Base-by-base conservation (phyloP, 2,797 vertebrate genomes). In the Macropodus opercularis region DNA sequence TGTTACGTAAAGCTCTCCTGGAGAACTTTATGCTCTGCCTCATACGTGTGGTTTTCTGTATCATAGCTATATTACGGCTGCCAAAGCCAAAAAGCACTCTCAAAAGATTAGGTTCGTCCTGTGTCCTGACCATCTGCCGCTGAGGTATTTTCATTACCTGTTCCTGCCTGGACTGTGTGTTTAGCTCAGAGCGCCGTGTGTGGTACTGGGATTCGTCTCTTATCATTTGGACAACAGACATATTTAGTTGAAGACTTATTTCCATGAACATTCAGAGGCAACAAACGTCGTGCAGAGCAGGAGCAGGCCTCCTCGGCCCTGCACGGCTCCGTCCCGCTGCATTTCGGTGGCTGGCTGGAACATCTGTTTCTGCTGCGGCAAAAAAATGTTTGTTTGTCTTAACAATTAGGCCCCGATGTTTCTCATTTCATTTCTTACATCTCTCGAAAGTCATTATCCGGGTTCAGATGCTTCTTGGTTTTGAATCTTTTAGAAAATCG, bases 301-400 rank as follows among this genome's bases (percentile, higher is more conserved):
- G 82, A 84, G 77, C 81, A 83, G 85, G 70, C 63, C 53, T 66
- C 61, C 61, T 26, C 38, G 19, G 22, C 18, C 26, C 69, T 29
- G 58, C 1, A 34, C 15, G 2, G 48, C 62, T 60, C 27, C 11
- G n/a, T 63, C 63, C 70, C 32, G 31, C 72, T 72, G 62, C 77
- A 60, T 65, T 82, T 79, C 87, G 49, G 85, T 78, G 85, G 86
- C 88, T 81, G 75, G 62, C 54, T 78, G 55, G 27, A 84, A 90
- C 92, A 91, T 91, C 91, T 93, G 91, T 81, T 92, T 90, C 88
- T 86, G 88, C 84, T 89, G 86, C 81, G 80, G 71, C 39, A 68
- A 85, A 89, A 26, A 87, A 87, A 70, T 84, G 83, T 89, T 90
- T 92, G 91, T 93, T 92, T 93, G 88, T 89, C 84, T 90, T 90